Evolutionary conservation across 2,113 vertebrate genomes (phyloP).

Genomic region (Notiomystis cincta): DNA sequence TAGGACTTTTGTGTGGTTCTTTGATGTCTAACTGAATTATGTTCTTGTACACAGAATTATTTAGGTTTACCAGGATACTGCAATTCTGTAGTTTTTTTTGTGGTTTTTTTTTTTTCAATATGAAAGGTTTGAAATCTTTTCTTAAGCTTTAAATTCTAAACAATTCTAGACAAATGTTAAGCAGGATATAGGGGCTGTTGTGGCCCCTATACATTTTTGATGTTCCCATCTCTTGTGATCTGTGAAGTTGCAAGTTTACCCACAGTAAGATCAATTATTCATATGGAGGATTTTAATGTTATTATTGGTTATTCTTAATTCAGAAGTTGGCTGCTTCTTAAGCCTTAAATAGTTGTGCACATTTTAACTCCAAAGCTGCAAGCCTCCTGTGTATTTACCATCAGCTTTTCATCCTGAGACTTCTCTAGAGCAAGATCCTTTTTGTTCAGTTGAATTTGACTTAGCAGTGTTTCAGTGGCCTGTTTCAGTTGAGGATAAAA

Average conservation of each 20-base stretch:
- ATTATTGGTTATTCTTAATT: background rate
- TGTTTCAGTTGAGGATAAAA: background rate
- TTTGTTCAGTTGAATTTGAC: background rate
- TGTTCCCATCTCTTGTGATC: background rate
- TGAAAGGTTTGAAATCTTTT: background rate
- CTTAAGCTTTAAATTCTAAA: background rate
- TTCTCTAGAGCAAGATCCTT: background rate
- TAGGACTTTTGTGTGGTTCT: background rate
- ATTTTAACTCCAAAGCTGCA: background rate
- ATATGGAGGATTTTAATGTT: background rate
- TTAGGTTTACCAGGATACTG: background rate
- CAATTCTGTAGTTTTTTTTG: background rate
- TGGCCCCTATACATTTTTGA: background rate
- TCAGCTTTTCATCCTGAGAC: background rate
- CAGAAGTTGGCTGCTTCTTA: background rate
- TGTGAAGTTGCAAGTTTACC: background rate
- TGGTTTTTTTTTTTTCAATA: background rate
- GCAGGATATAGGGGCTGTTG: background rate
- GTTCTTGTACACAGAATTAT: background rate
- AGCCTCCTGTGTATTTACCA: background rate
- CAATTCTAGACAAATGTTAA: background rate
- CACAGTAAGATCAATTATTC: background rate
- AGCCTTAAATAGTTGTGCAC: background rate
- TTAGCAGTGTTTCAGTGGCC: background rate
- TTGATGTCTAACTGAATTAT: background rate